Conservation (phyloP, 2,797 vertebrate species). For the Scolopax rusticola region DNA sequence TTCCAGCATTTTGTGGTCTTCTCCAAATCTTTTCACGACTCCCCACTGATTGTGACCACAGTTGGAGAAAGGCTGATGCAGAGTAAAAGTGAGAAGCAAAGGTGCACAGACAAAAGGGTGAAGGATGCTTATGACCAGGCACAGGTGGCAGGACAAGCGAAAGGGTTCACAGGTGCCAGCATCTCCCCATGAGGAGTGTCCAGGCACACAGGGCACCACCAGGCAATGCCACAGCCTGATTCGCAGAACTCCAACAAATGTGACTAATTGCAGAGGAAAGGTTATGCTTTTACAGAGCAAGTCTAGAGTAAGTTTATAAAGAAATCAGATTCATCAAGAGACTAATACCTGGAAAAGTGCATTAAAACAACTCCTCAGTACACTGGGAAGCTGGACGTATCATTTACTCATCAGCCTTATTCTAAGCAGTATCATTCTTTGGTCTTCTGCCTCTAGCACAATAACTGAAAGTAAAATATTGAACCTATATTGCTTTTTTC, state of each 20-base stretch:
- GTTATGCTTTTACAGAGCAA: not conserved
- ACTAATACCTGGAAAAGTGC: not conserved
- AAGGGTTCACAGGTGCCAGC: not conserved
- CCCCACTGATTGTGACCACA: fast-evolving
- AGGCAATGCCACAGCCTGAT: not conserved
- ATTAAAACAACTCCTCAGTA: not conserved
- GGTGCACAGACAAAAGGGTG: fast-evolving
- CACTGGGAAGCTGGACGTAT: not conserved
- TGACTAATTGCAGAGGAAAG: not conserved
- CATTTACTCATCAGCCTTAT: not conserved
- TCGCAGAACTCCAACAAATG: not conserved
- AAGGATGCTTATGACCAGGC: not conserved
- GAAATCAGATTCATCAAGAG: not conserved
- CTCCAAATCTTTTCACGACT: not conserved
- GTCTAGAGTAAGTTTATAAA: not conserved
- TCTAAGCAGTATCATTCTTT: not conserved
- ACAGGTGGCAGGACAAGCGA: slow-evolving; percentile 1
- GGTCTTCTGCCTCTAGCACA: not conserved
- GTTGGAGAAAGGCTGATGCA: not conserved
- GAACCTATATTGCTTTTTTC: not conserved
- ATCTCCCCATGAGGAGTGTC: not conserved
- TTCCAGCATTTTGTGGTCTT: not conserved
- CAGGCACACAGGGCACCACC: not conserved
- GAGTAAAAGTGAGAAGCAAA: not conserved
- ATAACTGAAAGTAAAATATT: not conserved